Evolutionary conservation across 2,888 invertebrate genomes (phyloP), one percentile per base, ranked within the genome.

Genomic region (Ochropleura leucogaster): DNA sequence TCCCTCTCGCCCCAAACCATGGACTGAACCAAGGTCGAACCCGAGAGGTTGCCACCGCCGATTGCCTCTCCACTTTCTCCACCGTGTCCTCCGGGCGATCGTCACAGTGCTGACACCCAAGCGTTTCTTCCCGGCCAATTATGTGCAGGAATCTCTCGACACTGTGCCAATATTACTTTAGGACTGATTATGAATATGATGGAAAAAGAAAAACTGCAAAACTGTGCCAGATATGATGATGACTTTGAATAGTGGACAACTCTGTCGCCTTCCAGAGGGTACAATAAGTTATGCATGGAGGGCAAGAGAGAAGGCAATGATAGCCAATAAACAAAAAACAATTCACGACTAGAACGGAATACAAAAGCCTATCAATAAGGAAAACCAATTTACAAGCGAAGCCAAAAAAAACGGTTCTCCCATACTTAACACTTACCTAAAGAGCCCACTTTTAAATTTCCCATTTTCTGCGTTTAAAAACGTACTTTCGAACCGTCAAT

Each of bases 401-500:
- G 64, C 72, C 72, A 67, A 68, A 74, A 84, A 75, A 82, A 72
- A 59, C 72, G 65, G 69, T 51, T 63, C 64, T 62, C 66, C 73
- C 68, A 73, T 77, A 82, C 73, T 85, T 83, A 80, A 80, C 82
- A 82, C 78, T 74, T 88, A 83, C 77, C 86, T 88, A 89, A 86
- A 87, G 85, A 87, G 86, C 78, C 79, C 87, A 87, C 90, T 90
- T 90, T 89, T 86, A 89, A 90, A 88, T 89, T 89, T 83, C 82
- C 84, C 84, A 83, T 81, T 86, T 89, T 87, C 84, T 84, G 79
- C 85, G 82, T 89, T 90, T 87, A 88, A 89, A 89, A 91, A 89
- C 87, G 88, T 87, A 88, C 86, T 88, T 88, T 85, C 89, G 87
- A 92, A 87, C 88, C 87, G 82, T 87, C 90, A 90, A 92, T 91